Percentiles rank a stretch among this genome's conserved stretches.
These are phyloP conservation scores for Stegana nigrithorax DNA, from an alignment of 2,888 invertebrate genomes.

Conservation along the genomic window DNA sequence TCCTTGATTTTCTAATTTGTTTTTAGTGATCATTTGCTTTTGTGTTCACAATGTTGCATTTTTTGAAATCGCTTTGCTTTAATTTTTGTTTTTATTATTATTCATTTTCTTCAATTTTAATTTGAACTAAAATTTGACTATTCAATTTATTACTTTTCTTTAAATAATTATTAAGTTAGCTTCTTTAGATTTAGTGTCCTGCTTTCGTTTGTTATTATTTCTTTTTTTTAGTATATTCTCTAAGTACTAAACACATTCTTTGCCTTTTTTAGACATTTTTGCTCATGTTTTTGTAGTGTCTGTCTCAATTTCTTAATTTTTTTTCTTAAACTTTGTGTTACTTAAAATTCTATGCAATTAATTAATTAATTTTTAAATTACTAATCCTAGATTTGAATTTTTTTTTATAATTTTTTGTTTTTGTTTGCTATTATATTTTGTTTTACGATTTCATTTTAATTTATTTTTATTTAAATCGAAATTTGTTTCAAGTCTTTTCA, in stretches of 20 bases:
- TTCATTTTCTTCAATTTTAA: constrained; percentile 40
- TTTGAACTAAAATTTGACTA: constrained; percentile 54
- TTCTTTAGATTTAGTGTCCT: constrained; percentile 28
- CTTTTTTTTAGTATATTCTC: constrained; percentile 44
- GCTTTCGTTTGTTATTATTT: constrained; percentile 37
- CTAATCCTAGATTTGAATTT: constrained; percentile 56
- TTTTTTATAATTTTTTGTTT: constrained; percentile 26
- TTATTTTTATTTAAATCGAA: constrained; percentile 56
- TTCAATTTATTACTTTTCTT: constrained; percentile 33
- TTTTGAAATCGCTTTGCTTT: no score
- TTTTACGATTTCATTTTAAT: constrained; percentile 34
- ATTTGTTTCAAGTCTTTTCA: constrained; percentile 58
- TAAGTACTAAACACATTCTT: constrained; percentile 47
- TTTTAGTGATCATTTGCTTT: constrained; percentile 2
- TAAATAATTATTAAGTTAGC: constrained; percentile 29
- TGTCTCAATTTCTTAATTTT: constrained; percentile 37
- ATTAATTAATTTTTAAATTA: constrained; percentile 44
- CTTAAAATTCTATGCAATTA: constrained; percentile 48
- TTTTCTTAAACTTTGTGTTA: constrained; percentile 36
- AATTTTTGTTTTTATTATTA: constrained; percentile 26
- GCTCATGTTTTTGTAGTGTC: constrained; percentile 37
- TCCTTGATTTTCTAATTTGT: background rate
- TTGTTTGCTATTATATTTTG: constrained; percentile 32
- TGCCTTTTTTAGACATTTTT: constrained; percentile 24
- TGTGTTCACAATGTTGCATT: background rate